These are phyloP conservation scores for Loripinus fragilis DNA, from an alignment of 2,888 invertebrate species.

Conservation along the genomic window DNA sequence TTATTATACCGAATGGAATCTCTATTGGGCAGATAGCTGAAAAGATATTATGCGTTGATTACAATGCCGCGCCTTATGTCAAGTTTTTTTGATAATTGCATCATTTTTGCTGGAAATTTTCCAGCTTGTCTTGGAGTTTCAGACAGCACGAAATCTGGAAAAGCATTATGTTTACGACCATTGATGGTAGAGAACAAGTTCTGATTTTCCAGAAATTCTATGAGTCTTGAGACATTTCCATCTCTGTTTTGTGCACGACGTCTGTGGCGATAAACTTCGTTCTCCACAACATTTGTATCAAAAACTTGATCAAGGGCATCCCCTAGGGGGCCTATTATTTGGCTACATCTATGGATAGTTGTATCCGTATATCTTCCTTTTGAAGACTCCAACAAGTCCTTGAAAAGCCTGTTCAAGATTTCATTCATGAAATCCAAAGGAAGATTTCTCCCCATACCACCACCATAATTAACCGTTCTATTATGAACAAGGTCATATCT, in stretches of 20 bases:
- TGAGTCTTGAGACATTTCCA: conserved; percentile 17
- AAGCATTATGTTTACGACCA: conserved; percentile 29
- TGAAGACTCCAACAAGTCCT: conserved; percentile 33
- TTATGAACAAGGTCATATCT: conserved; percentile 40
- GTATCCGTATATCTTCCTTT: conserved; percentile 42
- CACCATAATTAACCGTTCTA: conserved; percentile 55
- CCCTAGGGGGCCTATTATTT: conserved; percentile 34
- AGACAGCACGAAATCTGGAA: conserved; percentile 19
- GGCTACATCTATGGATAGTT: conserved; percentile 26
- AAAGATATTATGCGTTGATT: conserved; percentile 18
- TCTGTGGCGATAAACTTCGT: conserved; percentile 36
- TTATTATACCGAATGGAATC: too few relatives aligned
- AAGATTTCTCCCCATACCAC: conserved; percentile 56
- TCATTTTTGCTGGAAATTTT: conserved; percentile 25
- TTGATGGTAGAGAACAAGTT: conserved; percentile 1
- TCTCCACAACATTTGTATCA: conserved; percentile 29
- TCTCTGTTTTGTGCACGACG: conserved; percentile 33
- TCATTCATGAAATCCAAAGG: conserved; percentile 59
- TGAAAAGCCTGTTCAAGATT: conserved; percentile 52
- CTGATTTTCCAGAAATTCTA: conserved; percentile 6
- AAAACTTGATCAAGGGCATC: conserved; percentile 35
- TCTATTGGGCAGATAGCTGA: too few relatives aligned
- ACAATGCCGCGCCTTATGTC: conserved; percentile 18
- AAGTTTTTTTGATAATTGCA: conserved; percentile 19
- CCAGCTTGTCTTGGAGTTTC: conserved; percentile 20